Base-by-base conservation (phyloP, 2,888 invertebrate species). In the Troilus luridus region DNA sequence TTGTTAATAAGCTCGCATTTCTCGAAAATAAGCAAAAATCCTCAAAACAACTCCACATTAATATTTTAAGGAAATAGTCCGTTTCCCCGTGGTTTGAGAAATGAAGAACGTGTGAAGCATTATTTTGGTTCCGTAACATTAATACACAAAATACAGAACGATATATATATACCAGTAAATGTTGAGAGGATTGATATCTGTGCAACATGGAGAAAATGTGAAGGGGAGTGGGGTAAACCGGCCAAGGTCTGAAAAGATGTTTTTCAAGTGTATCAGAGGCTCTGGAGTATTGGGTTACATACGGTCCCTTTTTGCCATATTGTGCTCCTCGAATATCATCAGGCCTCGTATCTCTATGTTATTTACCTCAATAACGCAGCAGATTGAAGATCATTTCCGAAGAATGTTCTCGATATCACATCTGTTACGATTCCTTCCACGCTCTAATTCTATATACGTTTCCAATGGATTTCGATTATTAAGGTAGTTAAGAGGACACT, bases 181-280 rank as follows among this genome's bases (percentile, higher is more conserved):
- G n/a, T 21, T 64, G 2, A 7, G 17, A 21, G 17, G 21, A 67
- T 67, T 19, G 14, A 72, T 27, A 12, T 0, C 12, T 41, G 72
- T 19, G 72, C 41, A 41, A 77, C 8, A 19, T 19, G 8, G 24
- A 67, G 24, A 67, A 77, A 77, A 77, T 77, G 72, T 77, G 14
- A 77, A 77, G 72, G 41, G 41, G 17, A 17, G 17, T 9, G 41
- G 24, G 8, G 1, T 77, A 41, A 41, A 77, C 14, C 27, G 72
- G 27, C 72, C 72, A 77, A 77, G 72, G 72, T 41, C 72, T 41
- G 72, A 41, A 41, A 41, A 77, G 72, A 72, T 72, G 72, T 72
- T 72, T 72, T 77, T 27, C 41, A 77, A 41, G 41, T 12, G 21
- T 67, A 77, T 0, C 8, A 17, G 41, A 1, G 17, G 27, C 17